Base-by-base conservation (phyloP, 2,888 invertebrate genomes). In the Spodoptera exigua region DNA sequence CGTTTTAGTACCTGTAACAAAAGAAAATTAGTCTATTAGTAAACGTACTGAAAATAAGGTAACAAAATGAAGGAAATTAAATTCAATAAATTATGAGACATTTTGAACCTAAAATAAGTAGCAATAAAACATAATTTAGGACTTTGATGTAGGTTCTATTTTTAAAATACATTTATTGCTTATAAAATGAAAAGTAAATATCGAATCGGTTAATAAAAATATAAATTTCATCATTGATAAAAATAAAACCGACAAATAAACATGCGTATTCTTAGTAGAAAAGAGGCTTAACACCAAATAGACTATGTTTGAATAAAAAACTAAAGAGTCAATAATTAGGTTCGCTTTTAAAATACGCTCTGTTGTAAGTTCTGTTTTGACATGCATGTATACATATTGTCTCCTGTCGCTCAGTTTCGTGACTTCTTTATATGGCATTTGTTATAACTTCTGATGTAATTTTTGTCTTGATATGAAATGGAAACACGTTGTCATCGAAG, bases 1-100 rank as follows among this genome's bases (percentile, higher is more conserved):
- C 34, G 47, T 57, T 51, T 54, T 27, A 14, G 36, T 74, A 77
- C 77, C 77, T 77, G 76, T 37, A 77, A 77, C 73, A 77, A 73
- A 40, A 61, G 48, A 61, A 73, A 61, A 76, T 67, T 57, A 48
- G 9, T 36, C 21, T 61, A 62, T 74, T 56, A 67, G 49, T 61
- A 35, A 54, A 58, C 21, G 13, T 47, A 41, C n/a, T 56, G 21
- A 49, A 27, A 45, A 58, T 16, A 52, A 39, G 2, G 35, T 46
- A 41, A 9, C 17, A 34, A 27, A 41, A 55, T 32, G 32, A 55
- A 54, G 55, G 46, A 70, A 55, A 73, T 61, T 56, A 44, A 37
- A 35, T 51, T 40, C 40, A 34, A 55, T 59, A 52, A 64, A 70
- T 61, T 40, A 59, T 39, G 11, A 36, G 12, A 49, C 34, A 43